Evolutionary conservation across 2,113 vertebrate species (phyloP), one percentile per base, ranked within the genome.

Genomic region (Labrus mixtus): DNA sequence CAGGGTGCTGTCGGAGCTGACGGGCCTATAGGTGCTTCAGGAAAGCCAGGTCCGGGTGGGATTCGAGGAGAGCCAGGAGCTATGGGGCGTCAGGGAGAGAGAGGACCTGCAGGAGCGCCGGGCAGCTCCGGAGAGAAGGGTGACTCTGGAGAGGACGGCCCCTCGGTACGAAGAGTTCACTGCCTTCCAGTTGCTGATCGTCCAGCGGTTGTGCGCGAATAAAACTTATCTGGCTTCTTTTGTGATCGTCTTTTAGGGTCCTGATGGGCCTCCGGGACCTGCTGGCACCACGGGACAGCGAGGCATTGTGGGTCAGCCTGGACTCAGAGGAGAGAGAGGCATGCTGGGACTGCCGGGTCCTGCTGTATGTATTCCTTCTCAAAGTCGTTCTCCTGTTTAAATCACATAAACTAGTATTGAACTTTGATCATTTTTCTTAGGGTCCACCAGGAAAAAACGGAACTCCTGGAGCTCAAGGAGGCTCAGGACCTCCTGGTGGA

Each of bases 381-480:
- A n/a, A n/a, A 43, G 8, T 64, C 11, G 10, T 23, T 10, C 17
- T 9, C 2, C 48, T 51, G 4, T 48, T 8, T 51, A 10, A 51
- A 50, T 17, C 17, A 50, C 19, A 19, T 19, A 13, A 12, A 17
- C 13, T 41, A 10, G 39, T 41, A 41, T 41, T 45, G 12, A 19
- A 19, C 23, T 61, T 10, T 19, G 25, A 43, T 41, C 17, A 11
- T 68, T 36, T 51, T 73, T 36, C 85, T 81, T 79, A 99, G 98
- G 98, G 98, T 63, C 94, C 95, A 56, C 97, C 97, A 45, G 98
- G 98, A 84, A 99, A 99, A 93, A 68, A 91, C 33, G 98, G 98
- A 59, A 76, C 93, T 39, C 82, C 96, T 0, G 98, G 98, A 13
- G 78, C 93, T 73, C 79, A 93, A 23, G 98, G 98, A 9, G 92